Base-by-base conservation (phyloP, 2,797 vertebrate species). In the Octomys mimax region DNA sequence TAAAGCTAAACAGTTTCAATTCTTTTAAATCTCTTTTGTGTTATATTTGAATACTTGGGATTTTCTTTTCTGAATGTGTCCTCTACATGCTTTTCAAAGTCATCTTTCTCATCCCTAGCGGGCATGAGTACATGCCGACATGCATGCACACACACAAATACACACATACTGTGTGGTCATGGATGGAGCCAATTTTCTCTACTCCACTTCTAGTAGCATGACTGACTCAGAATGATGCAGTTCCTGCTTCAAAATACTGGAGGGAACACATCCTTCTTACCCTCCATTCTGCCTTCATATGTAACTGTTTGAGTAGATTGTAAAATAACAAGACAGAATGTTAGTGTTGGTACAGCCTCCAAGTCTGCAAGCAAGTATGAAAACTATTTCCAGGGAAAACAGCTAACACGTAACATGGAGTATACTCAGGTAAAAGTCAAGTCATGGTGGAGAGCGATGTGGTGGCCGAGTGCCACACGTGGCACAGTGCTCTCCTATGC, bases 41-140 rank as follows among this genome's bases (percentile, higher is more conserved):
- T 73, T 85, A 85, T 8, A 83, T 57, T 80, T 96, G n/a, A 33
- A n/a, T 84, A 39, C 33, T 75, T 88, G 46, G 93, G 64, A 94
- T 62, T 89, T 31, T 77, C 21, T 88, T 70, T 59, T 62, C 57
- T 62, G 33, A 46, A 70, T 87, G 10, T 10, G 59, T 81, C 79
- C 66, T 81, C 24, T 49, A 82, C 49, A 89, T 77, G 92, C 33
- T 66, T 96, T 78, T 24, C 71, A 96, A 70, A 8, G 12, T 68
- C 49, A 12, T 39, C 16, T 28, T 61, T 31, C 66, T 87, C 36
- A 78, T 52, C 21, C 18, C 33, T 82, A 73, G 26, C 0, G 2
- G 14, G 39, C 6, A 75, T 5, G 7, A 26, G 22, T 42, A 14
- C 82, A 84, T 39, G 2, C 18, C 18, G 10, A 61, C 7, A 36